Evolutionary conservation across 2,113 vertebrate species (phyloP).

Genomic region (Psilopsiagon aurifrons): DNA sequence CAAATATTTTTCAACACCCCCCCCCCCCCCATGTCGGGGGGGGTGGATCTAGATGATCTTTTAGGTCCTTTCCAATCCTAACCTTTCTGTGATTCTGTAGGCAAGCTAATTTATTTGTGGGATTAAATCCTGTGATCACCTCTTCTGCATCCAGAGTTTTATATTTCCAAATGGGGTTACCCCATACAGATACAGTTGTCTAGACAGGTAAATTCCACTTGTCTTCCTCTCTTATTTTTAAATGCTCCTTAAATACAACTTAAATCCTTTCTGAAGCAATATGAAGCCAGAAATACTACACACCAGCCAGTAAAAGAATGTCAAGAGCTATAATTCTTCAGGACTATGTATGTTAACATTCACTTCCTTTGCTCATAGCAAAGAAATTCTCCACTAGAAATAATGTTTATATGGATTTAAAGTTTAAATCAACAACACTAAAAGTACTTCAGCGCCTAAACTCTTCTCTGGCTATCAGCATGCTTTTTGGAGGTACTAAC

Average conservation of each 20-base stretch:
- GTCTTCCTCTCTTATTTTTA: not conserved
- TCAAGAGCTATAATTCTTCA: conserved; percentile 23
- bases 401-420: not conserved
- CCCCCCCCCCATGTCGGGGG: not conserved
- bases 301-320: not conserved
- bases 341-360: not conserved
- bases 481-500: not conserved
- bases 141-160: not conserved
- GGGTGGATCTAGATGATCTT: not conserved
- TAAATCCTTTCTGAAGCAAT: conserved; percentile 9
- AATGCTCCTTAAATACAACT: not conserved
- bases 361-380: not conserved
- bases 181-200: not conserved
- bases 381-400: conserved; percentile 13
- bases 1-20: not conserved
- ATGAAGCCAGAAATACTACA: not conserved
- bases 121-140: not conserved
- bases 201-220: conserved; percentile 26
- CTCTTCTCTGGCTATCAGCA: not conserved
- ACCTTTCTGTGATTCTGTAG: not conserved
- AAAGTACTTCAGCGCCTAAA: not conserved
- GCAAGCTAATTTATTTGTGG: not conserved
- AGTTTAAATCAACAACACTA: not conserved
- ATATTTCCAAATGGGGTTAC: not conserved
- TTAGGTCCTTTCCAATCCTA: not conserved